Evolutionary conservation across 2,797 vertebrate species (phyloP).

Genomic region (Enteromius unitaeniatus): DNA sequence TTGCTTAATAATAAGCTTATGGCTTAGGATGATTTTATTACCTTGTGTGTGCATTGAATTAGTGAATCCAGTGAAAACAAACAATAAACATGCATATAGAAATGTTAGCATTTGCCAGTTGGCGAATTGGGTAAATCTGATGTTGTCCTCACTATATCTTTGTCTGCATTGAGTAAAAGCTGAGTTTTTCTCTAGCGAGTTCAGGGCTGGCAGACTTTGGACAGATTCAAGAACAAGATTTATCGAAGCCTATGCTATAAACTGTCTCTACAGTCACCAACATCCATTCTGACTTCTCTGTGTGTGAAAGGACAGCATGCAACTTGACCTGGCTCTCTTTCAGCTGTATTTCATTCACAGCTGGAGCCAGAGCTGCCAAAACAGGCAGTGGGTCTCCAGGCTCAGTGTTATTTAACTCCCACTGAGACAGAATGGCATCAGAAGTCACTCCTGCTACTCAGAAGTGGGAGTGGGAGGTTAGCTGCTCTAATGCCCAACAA

Average conservation of each 20-base stretch:
- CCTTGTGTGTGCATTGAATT: neutral
- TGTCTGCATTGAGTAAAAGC: neutral
- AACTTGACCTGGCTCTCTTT: conserved; percentile 39
- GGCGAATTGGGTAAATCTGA: neutral
- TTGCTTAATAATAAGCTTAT: neutral
- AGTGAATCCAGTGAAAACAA: neutral
- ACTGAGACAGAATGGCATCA: conserved; percentile 65
- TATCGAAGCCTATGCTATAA: conserved; percentile 17
- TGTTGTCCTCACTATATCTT: neutral
- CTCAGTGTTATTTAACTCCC: conserved; percentile 64
- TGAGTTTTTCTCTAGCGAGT: neutral
- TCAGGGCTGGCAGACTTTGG: conserved; percentile 9
- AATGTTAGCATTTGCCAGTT: neutral
- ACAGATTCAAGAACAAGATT: conserved; percentile 6
- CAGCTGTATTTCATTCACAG: conserved; percentile 58
- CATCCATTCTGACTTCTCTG: conserved; percentile 5
- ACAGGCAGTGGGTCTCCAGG: conserved; percentile 62
- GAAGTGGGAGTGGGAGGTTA: conserved; percentile 17
- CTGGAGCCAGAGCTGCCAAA: conserved; percentile 60
- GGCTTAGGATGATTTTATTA: neutral
- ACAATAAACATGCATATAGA: neutral
- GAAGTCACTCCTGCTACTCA: conserved; percentile 61
- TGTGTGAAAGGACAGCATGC: conserved; percentile 36
- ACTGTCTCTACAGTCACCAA: conserved; percentile 1
- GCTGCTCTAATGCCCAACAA: conserved; percentile 32